Conservation (phyloP, 2,797 vertebrate species). For the Myiothlypis chrysogaster region DNA sequence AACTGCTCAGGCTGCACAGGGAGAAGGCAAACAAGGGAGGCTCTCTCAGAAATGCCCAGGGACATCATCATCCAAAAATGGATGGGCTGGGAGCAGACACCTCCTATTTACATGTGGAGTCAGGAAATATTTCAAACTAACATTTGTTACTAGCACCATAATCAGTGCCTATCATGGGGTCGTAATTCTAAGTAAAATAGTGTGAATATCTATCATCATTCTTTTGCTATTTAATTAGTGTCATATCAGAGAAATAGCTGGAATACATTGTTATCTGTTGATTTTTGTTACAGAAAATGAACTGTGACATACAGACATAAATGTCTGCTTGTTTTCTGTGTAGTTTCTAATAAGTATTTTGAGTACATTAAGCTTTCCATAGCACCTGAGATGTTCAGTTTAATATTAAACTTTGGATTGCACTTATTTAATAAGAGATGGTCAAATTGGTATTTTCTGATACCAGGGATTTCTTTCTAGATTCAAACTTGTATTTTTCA, state of each 20-base stretch:
- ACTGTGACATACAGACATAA: background rate
- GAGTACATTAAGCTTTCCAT: background rate
- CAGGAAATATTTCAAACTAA: background rate
- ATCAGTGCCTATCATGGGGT: background rate
- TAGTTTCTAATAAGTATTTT: background rate
- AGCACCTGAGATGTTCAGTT: background rate
- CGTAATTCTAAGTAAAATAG: background rate
- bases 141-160: background rate
- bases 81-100: background rate
- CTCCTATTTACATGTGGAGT: background rate
- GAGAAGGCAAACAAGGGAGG: background rate
- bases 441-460: background rate
- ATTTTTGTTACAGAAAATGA: background rate
- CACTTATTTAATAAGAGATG: background rate
- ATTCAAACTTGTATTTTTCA: background rate
- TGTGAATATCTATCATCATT: background rate
- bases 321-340: background rate
- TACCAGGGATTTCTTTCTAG: background rate
- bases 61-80: background rate
- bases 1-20: background rate
- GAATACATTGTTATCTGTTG: background rate
- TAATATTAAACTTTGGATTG: background rate
- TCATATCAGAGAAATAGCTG: background rate
- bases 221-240: background rate
- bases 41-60: background rate